Evolutionary conservation across 2,888 invertebrate genomes (phyloP).

Genomic region (Agrotis exclamationis): DNA sequence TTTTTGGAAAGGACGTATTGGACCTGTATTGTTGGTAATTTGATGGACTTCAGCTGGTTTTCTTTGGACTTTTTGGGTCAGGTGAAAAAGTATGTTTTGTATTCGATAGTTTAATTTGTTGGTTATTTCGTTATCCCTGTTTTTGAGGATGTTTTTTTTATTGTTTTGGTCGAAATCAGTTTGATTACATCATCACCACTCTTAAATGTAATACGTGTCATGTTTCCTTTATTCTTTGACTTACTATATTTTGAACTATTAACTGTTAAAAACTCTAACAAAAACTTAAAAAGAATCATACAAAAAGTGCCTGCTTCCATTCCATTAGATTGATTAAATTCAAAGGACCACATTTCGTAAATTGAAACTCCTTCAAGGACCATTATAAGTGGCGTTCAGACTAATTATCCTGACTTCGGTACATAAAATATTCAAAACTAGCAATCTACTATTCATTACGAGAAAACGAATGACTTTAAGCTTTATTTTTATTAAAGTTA

Average conservation of each 20-base stretch:
- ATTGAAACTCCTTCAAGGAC: slow-evolving; percentile 12
- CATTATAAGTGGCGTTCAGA: slow-evolving; percentile 24
- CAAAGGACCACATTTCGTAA: slow-evolving; percentile 15
- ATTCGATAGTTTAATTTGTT: slow-evolving; percentile 3
- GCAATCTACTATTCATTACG: slow-evolving; percentile 16
- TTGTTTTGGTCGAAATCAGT: too few relatives aligned
- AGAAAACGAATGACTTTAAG: slow-evolving; percentile 4
- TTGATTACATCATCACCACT: too few relatives aligned
- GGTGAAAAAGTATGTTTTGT: slow-evolving; percentile 16
- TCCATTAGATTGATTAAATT: slow-evolving; percentile 15
- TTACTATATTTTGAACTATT: too few relatives aligned
- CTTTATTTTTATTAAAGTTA: slow-evolving; percentile 7
- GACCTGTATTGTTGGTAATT: slow-evolving; percentile 34
- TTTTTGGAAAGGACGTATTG: slow-evolving; percentile 22
- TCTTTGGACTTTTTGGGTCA: slow-evolving; percentile 20
- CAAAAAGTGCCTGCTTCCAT: not conserved
- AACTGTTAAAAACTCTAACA: not conserved
- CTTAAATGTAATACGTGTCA: too few relatives aligned
- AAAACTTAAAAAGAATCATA: too few relatives aligned
- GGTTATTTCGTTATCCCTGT: not conserved
- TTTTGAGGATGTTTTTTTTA: not conserved
- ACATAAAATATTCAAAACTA: slow-evolving; percentile 43
- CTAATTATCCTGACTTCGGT: slow-evolving; percentile 8
- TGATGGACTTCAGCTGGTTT: slow-evolving; percentile 27
- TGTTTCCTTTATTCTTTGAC: too few relatives aligned